Evolutionary conservation across 2,888 invertebrate species (phyloP).

Genomic region (Antheraea yamamai): DNA sequence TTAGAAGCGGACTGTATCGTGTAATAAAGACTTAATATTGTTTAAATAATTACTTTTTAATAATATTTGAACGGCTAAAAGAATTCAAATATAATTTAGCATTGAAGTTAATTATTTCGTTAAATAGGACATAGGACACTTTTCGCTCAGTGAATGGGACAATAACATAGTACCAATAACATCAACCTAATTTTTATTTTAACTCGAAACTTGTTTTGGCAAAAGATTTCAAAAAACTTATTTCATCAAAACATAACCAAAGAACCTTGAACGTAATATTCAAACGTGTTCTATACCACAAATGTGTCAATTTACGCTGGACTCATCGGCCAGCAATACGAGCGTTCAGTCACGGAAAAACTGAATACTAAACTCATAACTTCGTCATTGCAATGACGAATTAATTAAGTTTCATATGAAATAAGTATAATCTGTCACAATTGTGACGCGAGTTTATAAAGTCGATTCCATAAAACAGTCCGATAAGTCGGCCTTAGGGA

Average conservation of each 20-base stretch:
- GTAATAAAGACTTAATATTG: no score
- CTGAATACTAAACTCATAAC: background rate
- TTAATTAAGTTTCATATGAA: slow-evolving; percentile 5
- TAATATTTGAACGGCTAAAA: no score
- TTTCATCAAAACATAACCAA: background rate
- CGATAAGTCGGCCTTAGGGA: slow-evolving; percentile 46
- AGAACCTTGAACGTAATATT: background rate
- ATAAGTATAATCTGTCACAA: slow-evolving; percentile 17
- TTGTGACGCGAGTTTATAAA: slow-evolving; percentile 19
- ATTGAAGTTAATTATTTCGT: no score
- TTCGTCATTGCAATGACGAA: slow-evolving; percentile 29
- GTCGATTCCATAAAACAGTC: slow-evolving; percentile 21
- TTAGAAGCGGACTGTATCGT: no score
- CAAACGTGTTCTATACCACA: background rate
- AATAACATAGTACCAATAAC: no score
- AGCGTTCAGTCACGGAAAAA: background rate
- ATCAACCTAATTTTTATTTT: no score
- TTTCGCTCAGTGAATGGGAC: no score
- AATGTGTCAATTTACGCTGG: background rate
- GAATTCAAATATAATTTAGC: no score
- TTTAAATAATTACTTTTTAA: no score
- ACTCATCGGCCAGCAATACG: background rate
- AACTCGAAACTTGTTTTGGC: background rate
- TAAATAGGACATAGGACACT: no score
- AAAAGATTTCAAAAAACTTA: background rate